These are phyloP conservation scores for Clytia hemisphaerica DNA, from an alignment of 30 jellyfish, hydroid and myxozoan genomes.

Conservation along the genomic window DNA sequence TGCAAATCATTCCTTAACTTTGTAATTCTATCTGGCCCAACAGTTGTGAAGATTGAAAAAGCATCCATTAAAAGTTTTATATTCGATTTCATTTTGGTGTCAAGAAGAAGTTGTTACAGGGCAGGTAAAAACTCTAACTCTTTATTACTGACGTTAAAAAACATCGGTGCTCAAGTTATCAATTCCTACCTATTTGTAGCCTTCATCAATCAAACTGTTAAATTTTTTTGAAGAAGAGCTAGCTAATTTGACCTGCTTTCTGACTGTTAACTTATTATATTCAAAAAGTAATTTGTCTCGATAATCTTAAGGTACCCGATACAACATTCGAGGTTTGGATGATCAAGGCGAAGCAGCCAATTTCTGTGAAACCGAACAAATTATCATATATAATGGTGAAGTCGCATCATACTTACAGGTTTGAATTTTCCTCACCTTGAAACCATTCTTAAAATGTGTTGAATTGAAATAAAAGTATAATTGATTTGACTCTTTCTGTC, in stretches of 20 bases:
- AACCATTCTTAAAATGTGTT: too few relatives aligned
- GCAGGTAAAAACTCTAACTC: slow-evolving; percentile 52
- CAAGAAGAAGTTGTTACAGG: slow-evolving; percentile 93
- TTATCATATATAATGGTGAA: slow-evolving; percentile 63
- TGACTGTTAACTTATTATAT: background rate
- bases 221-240: background rate
- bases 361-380: slow-evolving; percentile 94
- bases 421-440: background rate
- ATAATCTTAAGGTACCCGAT: slow-evolving; percentile 93
- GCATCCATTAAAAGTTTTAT: slow-evolving; percentile 67
- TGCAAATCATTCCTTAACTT: too few relatives aligned
- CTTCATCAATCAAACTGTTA: background rate
- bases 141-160: background rate
- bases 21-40: too few relatives aligned
- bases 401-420: slow-evolving; percentile 89
- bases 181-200: too few relatives aligned
- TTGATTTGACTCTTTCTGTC: background rate
- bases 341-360: slow-evolving; percentile 94
- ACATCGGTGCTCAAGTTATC: background rate
- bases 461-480: too few relatives aligned
- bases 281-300: background rate
- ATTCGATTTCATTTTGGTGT: slow-evolving; percentile 68
- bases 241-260: background rate
- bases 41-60: slow-evolving; percentile 71
- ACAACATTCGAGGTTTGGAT: slow-evolving; percentile 90